phyloP scores from a whole-genome alignment of 2,113 vertebrate genomes.

The Neodon shergylaensis region DNA sequence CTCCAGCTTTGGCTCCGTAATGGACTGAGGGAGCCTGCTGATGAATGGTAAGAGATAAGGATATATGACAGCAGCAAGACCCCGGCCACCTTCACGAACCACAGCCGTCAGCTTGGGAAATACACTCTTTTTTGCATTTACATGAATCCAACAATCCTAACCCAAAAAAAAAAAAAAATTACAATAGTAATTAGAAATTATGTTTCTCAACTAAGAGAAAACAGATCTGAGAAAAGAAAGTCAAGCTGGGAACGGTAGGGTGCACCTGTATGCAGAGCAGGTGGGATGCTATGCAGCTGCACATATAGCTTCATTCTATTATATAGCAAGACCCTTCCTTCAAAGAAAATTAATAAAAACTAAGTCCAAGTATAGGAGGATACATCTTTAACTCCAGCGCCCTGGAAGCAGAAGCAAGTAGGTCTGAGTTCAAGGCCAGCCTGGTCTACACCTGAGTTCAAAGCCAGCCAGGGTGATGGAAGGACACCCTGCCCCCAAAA shows the following conservation, averaged over 20 bases:
- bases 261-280: not conserved
- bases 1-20: constrained; percentile 89
- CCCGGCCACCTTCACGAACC: constrained; percentile 93
- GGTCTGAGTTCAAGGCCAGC: not conserved
- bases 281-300: not conserved
- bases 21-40: constrained; percentile 91
- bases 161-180: constrained; percentile 66
- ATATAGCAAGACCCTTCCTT: not conserved
- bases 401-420: not conserved
- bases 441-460: not conserved
- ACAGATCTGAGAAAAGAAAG: not conserved
- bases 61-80: constrained; percentile 92
- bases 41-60: constrained; percentile 95
- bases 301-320: not conserved
- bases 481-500: no score
- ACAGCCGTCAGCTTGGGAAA: constrained; percentile 94
- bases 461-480: not conserved
- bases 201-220: constrained; percentile 26
- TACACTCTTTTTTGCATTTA: constrained; percentile 94
- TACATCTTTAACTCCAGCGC: not conserved
- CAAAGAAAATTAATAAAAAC: not conserved
- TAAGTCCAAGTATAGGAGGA: not conserved
- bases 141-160: constrained; percentile 96
- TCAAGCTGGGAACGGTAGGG: not conserved
- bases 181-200: not conserved